Evolutionary conservation across 2,797 vertebrate genomes (phyloP).

Genomic region (Squalus acanthias): DNA sequence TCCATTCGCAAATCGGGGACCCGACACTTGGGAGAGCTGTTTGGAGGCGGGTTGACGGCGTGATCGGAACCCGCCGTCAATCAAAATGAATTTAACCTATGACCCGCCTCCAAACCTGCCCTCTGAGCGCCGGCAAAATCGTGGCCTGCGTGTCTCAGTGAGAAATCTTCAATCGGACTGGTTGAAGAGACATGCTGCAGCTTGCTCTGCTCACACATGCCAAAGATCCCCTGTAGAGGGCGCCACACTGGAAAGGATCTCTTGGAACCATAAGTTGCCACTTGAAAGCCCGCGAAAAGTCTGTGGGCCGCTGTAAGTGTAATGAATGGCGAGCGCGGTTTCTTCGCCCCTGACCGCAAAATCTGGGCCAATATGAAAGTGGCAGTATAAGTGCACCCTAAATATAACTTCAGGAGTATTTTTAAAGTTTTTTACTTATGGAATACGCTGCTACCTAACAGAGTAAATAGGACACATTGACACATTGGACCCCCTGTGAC

Average conservation of each 20-base stretch:
- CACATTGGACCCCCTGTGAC: too few species aligned
- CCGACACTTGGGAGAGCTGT: too few species aligned
- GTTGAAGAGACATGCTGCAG: neutral
- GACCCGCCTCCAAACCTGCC: too few species aligned
- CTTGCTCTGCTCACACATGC: neutral
- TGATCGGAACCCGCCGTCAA: too few species aligned
- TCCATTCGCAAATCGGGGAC: too few species aligned
- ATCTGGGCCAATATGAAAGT: neutral
- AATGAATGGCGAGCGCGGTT: neutral
- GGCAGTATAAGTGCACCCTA: neutral
- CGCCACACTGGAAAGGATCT: neutral
- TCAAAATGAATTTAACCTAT: too few species aligned
- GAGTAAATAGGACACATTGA: neutral
- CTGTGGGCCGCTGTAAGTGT: neutral
- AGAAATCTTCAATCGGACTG: neutral
- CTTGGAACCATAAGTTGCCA: neutral
- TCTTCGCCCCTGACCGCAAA: neutral
- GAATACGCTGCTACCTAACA: neutral
- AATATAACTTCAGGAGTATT: neutral
- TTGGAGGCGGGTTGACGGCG: too few species aligned
- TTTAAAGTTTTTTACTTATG: neutral
- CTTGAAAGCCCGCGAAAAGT: neutral
- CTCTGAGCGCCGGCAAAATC: too few species aligned
- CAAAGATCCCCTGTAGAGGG: neutral
- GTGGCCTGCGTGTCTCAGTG: neutral